Evolutionary conservation across 2,113 vertebrate genomes (phyloP), one percentile per base, ranked within the genome.

Genomic region (Galeopterus variegatus): DNA sequence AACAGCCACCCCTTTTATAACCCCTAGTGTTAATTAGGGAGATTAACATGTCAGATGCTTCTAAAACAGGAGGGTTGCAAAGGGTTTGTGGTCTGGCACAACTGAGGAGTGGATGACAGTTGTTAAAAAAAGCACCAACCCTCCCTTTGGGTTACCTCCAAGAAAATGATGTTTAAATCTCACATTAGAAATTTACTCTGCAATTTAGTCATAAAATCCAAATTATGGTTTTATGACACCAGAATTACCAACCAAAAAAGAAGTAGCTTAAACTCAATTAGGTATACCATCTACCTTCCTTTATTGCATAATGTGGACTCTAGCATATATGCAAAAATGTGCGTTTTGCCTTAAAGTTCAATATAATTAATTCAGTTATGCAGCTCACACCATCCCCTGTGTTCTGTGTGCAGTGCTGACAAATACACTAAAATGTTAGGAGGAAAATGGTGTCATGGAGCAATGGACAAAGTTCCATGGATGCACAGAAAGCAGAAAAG

Each of bases 11-110:
- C 62, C 48, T 90, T 97, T 97, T 84, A 88, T 21, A 96, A 73
- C 17, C 0, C 15, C 60, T 10, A 41, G 0, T 28, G 36, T 72
- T 94, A 97, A 89, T 45, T 41, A 89, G 95, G 65, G 19, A 96
- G 88, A 96, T 90, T 88, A 95, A 96, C 93, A 79, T 82, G 84
- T 92, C 82, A 80, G 70, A 89, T 92, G 41, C 48, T 97, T 96
- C 82, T 88, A n/a, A 97, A 93, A 54, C 11, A 79, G 52, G 41
- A 91, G 52, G 24, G 8, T 15, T 56, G 26, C 76, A 67, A 94
- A 94, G 72, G 26, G 79, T 41, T 41, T 82, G 86, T 89, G 33
- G 21, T 93, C 54, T 70, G 76, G 41, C 8, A 93, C 50, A 81
- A 95, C 28, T 64, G 88, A 89, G 36, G n/a, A 50, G 77, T 41